Evolutionary conservation across 2,888 invertebrate genomes (phyloP).

Genomic region (Tenodera sinensis): DNA sequence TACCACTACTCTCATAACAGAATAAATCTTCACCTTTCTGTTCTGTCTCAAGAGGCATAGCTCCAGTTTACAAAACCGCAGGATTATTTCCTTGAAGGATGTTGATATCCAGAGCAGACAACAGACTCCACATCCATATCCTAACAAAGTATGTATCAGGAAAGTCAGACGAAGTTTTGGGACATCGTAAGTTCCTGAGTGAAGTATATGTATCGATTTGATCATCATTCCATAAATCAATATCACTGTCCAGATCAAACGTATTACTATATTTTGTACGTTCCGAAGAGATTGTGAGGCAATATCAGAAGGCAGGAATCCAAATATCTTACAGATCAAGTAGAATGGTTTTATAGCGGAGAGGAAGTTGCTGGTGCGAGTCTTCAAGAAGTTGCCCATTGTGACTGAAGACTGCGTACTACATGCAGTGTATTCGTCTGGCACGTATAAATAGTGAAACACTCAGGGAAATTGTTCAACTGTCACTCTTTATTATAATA

Average conservation of each 20-base stretch:
- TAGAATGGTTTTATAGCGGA: not conserved
- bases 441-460: too few relatives aligned
- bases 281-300: too few relatives aligned
- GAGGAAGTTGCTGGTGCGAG: not conserved
- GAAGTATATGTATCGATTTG: not conserved
- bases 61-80: not conserved
- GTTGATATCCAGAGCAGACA: not conserved
- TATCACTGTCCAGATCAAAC: not conserved
- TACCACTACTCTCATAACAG: not conserved
- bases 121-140: not conserved
- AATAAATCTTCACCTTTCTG: not conserved
- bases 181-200: not conserved
- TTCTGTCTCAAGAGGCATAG: not conserved
- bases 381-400: not conserved
- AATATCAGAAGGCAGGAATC: not conserved
- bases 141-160: not conserved
- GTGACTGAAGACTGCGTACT: not conserved
- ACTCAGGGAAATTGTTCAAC: too few relatives aligned
- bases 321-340: not conserved
- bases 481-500: too few relatives aligned
- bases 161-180: not conserved
- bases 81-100: not conserved
- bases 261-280: not conserved
- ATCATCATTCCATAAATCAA: not conserved
- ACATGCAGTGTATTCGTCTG: too few relatives aligned